Conservation (phyloP, 2,113 vertebrate genomes). For the Bubo blakistoni region DNA sequence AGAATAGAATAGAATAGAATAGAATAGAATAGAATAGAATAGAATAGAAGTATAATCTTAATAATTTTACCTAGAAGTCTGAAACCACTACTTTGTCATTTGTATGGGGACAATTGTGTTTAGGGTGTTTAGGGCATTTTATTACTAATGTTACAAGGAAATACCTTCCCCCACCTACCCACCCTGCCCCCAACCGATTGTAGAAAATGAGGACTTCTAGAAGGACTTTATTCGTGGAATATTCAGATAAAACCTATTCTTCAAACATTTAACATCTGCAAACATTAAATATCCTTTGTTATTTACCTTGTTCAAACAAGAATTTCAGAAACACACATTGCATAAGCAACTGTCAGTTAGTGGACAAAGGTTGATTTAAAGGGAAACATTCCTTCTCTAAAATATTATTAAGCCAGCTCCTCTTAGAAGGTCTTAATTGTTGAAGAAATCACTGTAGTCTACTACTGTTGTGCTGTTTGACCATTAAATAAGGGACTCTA, state of each 20-base stretch:
- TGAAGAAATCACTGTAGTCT: not conserved
- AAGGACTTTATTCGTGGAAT: not conserved
- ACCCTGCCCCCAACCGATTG: not conserved
- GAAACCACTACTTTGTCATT: not conserved
- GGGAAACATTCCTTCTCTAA: not conserved
- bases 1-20: too few species aligned
- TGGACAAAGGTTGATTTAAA: not conserved
- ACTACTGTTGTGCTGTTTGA: not conserved
- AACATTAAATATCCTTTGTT: not conserved
- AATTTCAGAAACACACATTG: not conserved
- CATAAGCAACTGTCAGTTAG: not conserved
- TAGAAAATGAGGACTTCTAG: not conserved
- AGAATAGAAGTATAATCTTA: not conserved
- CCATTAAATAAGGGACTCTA: not conserved
- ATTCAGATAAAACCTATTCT: not conserved
- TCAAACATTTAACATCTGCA: not conserved
- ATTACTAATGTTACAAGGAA: not conserved
- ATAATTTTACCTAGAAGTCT: not conserved
- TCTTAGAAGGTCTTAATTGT: not conserved
- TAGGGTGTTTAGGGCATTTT: not conserved
- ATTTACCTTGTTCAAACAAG: not conserved
- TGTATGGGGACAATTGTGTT: not conserved
- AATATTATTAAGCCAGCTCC: not conserved
- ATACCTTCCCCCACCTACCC: not conserved
- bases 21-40: not conserved